Evolutionary conservation across 2,888 invertebrate species (phyloP).

Genomic region (Leuctra nigra): DNA sequence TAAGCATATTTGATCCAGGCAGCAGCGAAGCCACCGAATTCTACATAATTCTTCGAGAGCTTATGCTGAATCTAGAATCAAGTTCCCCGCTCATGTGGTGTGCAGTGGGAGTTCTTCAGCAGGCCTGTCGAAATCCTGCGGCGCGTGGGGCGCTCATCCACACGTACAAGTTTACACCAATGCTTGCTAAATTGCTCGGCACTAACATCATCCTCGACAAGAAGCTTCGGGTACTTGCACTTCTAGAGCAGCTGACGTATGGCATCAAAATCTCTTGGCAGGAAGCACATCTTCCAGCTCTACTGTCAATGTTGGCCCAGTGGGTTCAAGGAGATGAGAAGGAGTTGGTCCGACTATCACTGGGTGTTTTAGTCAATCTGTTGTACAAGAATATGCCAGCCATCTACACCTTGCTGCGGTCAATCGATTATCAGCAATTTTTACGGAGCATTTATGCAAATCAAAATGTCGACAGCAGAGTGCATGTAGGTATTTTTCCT

Average conservation of each 20-base stretch:
- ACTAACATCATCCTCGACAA: constrained; percentile 56
- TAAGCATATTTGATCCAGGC: constrained; percentile 59
- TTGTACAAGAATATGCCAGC: constrained; percentile 73
- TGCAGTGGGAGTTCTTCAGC: constrained; percentile 56
- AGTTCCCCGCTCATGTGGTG: constrained; percentile 55
- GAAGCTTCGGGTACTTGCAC: constrained; percentile 52
- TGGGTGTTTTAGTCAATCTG: constrained; percentile 69
- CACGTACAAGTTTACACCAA: constrained; percentile 63
- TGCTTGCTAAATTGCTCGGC: constrained; percentile 53
- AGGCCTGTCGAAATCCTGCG: constrained; percentile 54
- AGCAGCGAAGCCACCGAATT: constrained; percentile 57
- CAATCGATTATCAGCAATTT: constrained; percentile 62
- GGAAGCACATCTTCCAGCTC: constrained; percentile 61
- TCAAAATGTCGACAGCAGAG: constrained; percentile 42
- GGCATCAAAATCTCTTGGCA: constrained; percentile 76
- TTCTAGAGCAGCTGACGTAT: constrained; percentile 69
- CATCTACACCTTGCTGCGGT: constrained; percentile 62
- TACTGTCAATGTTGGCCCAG: constrained; percentile 60
- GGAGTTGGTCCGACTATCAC: constrained; percentile 45
- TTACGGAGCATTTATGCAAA: constrained; percentile 53
- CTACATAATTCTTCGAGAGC: constrained; percentile 58
- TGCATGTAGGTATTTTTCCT: constrained; percentile 45
- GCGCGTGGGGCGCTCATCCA: constrained; percentile 58
- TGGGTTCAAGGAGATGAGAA: constrained; percentile 53
- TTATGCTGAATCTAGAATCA: constrained; percentile 51